Base-by-base conservation (phyloP, 2,797 vertebrate genomes). In the Cyclopterus lumpus region DNA sequence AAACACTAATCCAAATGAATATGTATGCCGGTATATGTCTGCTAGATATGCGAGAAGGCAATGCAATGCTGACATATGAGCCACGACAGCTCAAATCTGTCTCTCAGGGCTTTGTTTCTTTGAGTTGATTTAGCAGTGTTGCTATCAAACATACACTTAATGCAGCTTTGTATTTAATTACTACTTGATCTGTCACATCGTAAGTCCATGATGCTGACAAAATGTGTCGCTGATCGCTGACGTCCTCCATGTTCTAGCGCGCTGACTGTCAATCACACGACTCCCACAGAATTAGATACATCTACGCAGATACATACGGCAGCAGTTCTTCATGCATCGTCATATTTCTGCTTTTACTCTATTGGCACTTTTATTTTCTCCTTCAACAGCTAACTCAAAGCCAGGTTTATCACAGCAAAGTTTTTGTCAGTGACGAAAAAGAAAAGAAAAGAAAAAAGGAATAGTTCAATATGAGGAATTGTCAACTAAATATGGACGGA, bases 81-180 rank as follows among this genome's bases (percentile, higher is more conserved):
- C 55, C 16, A 22, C 16, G 58, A 46, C 12, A 3, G 54, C 40
- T 69, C 32, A 73, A 57, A 44, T 60, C 34, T 48, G 8, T 61
- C 61, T 68, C 40, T 80, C 67, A 74, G 67, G 66, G 59, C 55
- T 63, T 61, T 36, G 44, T 71, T 73, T 77, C 51, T 68, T 26
- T 64, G n/a, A 53, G 34, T 57, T 44, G 14, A 58, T 20, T 53
- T 34, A 36, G 28, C 57, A 26, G 16, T 26, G 36, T 75, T 61
- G 28, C 55, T 30, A 11, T 40, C 1, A 16, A 34, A 44, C 53
- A 34, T 61, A 44, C 18, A 54, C 48, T 40, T 67, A 57, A 73
- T 79, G 64, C 73, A 72, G 73, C 61, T 55, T 32, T 59, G 16
- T 30, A 14, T 32, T 24, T 18, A 28, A 40, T 34, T 26, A 32